A percentile compares a stretch with the other conserved stretches of the same genome.
phyloP scores from a whole-genome alignment of 2,888 invertebrate species.

The Microctonus hyperodae region DNA sequence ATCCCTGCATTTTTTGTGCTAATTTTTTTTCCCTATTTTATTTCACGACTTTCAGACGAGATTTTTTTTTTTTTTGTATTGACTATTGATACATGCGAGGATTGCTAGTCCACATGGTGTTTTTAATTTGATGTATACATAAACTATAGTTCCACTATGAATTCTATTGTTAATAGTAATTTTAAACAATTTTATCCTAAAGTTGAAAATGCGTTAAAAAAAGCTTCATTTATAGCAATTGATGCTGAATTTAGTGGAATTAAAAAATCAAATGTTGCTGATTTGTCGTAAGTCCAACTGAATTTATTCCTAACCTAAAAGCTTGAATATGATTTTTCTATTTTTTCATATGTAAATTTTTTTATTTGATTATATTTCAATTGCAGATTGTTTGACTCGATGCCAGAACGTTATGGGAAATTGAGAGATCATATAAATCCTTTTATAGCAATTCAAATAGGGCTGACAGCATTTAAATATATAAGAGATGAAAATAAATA shows the following conservation, averaged over 20 bases:
- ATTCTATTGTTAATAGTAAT: constrained; percentile 70
- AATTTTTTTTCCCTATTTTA: background rate
- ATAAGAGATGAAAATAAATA: constrained; percentile 69
- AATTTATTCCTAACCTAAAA: background rate
- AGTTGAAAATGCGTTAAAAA: constrained; percentile 67
- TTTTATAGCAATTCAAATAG: constrained; percentile 74
- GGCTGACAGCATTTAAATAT: constrained; percentile 72
- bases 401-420: constrained; percentile 67
- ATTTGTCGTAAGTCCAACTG: constrained; percentile 24
- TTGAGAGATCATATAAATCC: constrained; percentile 63
- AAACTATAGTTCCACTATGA: constrained; percentile 63
- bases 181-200: constrained; percentile 68
- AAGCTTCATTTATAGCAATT: constrained; percentile 71
- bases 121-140: background rate
- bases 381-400: constrained; percentile 70
- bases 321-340: background rate
- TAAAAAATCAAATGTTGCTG: constrained; percentile 44
- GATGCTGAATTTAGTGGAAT: constrained; percentile 80
- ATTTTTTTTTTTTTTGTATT: background rate
- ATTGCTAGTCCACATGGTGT: background rate
- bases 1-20: background rate
- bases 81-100: background rate
- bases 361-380: too few relatives aligned
- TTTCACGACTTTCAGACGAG: background rate
- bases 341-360: constrained; percentile 13